A percentile compares a stretch with the other conserved stretches of the same genome.
Evolutionary conservation across 2,797 vertebrate genomes (phyloP).

Genomic region (Xerus rutilus): DNA sequence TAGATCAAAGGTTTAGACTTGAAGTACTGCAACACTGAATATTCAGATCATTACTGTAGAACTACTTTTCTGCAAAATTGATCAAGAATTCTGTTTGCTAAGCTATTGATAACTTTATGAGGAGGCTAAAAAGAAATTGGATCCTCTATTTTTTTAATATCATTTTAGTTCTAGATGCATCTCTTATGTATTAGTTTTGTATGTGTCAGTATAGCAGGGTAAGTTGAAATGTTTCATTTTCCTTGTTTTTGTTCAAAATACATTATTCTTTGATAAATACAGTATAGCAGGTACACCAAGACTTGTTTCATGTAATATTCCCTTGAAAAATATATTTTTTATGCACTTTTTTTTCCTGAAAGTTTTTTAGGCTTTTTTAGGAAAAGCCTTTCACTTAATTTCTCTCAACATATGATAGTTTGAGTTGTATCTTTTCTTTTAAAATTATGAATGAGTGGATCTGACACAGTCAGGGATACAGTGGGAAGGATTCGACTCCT

Average conservation of each 20-base stretch:
- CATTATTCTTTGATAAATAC: background rate
- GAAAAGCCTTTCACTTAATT: background rate
- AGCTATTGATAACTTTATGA: slow-evolving; percentile 1
- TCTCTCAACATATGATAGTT: background rate
- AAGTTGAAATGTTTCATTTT: background rate
- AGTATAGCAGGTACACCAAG: background rate
- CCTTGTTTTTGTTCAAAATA: background rate
- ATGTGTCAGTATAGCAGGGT: background rate
- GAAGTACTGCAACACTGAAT: background rate
- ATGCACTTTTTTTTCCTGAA: background rate
- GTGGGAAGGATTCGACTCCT: background rate
- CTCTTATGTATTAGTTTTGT: background rate
- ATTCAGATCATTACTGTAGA: background rate
- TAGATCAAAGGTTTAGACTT: background rate
- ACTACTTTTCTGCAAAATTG: background rate
- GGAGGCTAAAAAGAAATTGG: background rate
- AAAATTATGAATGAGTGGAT: background rate
- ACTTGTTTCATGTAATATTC: background rate
- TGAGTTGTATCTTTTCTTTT: background rate
- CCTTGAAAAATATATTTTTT: slow-evolving; percentile 12
- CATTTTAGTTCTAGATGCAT: background rate
- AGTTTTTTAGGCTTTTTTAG: background rate
- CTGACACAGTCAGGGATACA: background rate
- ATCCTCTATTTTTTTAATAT: background rate
- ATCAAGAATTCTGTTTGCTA: background rate